Evolutionary conservation across 2,113 vertebrate genomes (phyloP), one percentile per base, ranked within the genome.

Genomic region (Prolemur simus): DNA sequence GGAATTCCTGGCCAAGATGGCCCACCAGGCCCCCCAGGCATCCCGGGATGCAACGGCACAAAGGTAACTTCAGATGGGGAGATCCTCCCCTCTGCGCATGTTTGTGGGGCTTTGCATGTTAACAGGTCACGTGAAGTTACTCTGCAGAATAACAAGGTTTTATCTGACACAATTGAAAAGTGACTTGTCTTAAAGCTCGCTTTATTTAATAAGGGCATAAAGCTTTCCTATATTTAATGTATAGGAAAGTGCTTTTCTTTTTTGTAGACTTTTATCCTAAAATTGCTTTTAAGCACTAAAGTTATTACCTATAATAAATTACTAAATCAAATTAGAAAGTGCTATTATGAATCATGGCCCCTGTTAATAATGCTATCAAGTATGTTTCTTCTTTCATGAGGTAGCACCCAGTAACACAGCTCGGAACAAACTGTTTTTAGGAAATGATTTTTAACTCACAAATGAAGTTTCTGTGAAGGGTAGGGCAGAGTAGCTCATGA

Each of bases 31-130:
- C 87, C 98, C n/a, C 95, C 97, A 66, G 99, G 99, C 37, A 99
- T 99, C 97, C 99, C 99, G 96, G 99, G 99, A 92, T 99, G 99
- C 98, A 99, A 99, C 27, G 99, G 99, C 94, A 99, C 99, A 71
- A 99, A 99, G 99, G 99, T 99, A 96, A 98, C 39, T 87, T 95
- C 88, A 10, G 4, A 47, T 32, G 27, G 27, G 0, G 0, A 18
- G 87, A 25, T 37, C 76, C 37, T 45, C 6, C 6, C 5, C 14
- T 10, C 91, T 15, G 23, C 3, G 45, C 4, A 4, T 39, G 17
- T 66, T 64, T 21, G 20, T 87, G 12, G 66, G 2, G 3, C 34
- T 47, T 32, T 6, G 37, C 2, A 0, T 0, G 3, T 13, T 14
- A 14, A 15, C 3, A 14, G 4, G 37, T 18, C 1, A 0, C 74